These are phyloP conservation scores for Leucophenga maculata DNA, from an alignment of 2,888 invertebrate species.

Conservation along the genomic window DNA sequence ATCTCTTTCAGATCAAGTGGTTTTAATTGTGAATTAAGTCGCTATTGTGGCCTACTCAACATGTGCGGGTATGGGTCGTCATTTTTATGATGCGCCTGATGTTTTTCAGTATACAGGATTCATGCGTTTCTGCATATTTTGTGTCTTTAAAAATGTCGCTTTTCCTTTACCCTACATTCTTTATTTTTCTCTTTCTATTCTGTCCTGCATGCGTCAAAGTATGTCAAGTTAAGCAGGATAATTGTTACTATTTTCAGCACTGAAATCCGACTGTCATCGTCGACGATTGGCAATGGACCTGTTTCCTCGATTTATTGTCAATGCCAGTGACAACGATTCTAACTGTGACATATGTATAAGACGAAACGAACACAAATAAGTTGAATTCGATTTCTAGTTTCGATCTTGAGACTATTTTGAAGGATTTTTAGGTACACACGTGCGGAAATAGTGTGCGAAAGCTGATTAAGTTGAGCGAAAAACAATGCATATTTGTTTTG, in stretches of 20 bases:
- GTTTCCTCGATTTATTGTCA: constrained; percentile 60
- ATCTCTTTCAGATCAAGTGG: constrained; percentile 57
- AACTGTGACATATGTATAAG: background rate
- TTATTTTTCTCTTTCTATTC: constrained; percentile 31
- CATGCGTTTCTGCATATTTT: constrained; percentile 16
- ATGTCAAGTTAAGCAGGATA: constrained; percentile 48
- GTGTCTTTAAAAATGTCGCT: constrained; percentile 33
- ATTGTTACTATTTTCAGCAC: constrained; percentile 59
- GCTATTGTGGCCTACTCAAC: constrained; percentile 63
- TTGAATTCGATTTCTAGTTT: constrained; percentile 5
- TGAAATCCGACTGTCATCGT: constrained; percentile 8
- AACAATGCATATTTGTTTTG: no score
- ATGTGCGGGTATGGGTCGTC: background rate
- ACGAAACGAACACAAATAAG: background rate
- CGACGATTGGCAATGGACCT: constrained; percentile 31
- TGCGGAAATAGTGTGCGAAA: no score
- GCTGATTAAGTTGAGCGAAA: no score
- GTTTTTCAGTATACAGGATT: constrained; percentile 23
- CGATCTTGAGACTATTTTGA: constrained; percentile 1
- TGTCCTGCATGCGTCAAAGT: constrained; percentile 18
- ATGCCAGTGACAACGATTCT: constrained; percentile 53
- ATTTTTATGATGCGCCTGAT: constrained; percentile 9
- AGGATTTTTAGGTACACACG: background rate
- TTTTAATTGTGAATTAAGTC: constrained; percentile 71
- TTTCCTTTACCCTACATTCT: constrained; percentile 38